Evolutionary conservation across 2,113 vertebrate genomes (phyloP).

Genomic region (Chloroceryle aenea): DNA sequence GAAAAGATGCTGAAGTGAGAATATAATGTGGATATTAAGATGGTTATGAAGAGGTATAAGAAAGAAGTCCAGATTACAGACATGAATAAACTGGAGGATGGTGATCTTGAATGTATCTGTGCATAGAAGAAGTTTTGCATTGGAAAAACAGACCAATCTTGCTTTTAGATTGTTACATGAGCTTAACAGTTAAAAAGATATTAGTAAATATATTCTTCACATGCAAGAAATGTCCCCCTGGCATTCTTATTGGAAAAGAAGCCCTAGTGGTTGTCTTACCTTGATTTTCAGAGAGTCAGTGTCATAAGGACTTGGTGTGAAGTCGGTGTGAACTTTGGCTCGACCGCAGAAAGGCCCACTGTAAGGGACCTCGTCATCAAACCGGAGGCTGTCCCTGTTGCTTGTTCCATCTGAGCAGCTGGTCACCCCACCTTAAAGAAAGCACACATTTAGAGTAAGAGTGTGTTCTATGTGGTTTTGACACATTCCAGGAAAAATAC

Average conservation of each 20-base stretch:
- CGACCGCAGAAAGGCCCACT: conserved; percentile 85
- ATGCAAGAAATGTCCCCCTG: accelerated
- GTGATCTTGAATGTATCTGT: not conserved
- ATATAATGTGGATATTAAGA: not conserved
- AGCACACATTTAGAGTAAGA: not conserved
- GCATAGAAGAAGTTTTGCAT: not conserved
- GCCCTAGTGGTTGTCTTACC: conserved; percentile 68
- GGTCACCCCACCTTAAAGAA: conserved; percentile 86
- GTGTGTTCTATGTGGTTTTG: not conserved
- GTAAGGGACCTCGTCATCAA: conserved; percentile 83
- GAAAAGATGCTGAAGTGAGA: not conserved
- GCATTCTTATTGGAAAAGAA: not conserved
- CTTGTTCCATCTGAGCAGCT: conserved; percentile 88
- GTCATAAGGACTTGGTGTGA: conserved; percentile 93
- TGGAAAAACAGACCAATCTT: not conserved
- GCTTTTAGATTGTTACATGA: accelerated
- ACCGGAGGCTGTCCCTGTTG: conserved; percentile 87
- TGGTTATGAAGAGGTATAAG: not conserved
- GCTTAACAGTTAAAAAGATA: not conserved
- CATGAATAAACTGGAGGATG: not conserved
- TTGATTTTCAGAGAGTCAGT: conserved; percentile 92
- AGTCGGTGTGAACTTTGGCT: conserved; percentile 91
- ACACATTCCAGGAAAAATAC: not conserved
- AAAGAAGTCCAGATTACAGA: not conserved
- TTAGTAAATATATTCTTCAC: not conserved